phyloP scores from a whole-genome alignment of 1,140 invertebrate species.

The Octopus sinensis region DNA sequence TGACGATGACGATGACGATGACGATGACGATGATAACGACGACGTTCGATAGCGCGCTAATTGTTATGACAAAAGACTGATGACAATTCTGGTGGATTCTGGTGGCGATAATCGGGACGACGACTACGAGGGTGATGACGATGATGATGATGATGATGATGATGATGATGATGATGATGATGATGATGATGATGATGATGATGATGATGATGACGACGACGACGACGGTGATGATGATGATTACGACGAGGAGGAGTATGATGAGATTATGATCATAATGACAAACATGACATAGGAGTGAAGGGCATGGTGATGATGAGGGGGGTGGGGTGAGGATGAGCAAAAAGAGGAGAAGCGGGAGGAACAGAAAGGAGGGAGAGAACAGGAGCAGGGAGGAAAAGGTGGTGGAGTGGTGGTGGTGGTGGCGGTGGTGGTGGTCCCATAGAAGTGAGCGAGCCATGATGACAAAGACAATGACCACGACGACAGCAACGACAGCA shows the following conservation, averaged over 20 bases:
- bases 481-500: too few relatives aligned
- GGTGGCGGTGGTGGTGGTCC: not conserved
- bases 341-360: too few relatives aligned
- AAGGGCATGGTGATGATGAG: too few relatives aligned
- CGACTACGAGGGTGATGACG: too few relatives aligned
- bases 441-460: not conserved
- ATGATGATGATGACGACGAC: constrained; percentile 2
- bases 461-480: not conserved
- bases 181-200: not conserved
- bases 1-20: not conserved
- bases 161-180: constrained; percentile 17
- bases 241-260: not conserved
- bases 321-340: too few relatives aligned
- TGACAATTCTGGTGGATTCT: too few relatives aligned
- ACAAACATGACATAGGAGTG: too few relatives aligned
- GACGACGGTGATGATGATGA: not conserved
- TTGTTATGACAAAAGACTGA: too few relatives aligned
- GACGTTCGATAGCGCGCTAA: too few relatives aligned
- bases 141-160: constrained; percentile 15
- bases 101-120: too few relatives aligned
- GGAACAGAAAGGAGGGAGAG: too few relatives aligned
- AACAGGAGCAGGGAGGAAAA: not conserved
- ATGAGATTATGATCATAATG: too few relatives aligned
- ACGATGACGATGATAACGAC: not conserved
- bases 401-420: not conserved